Base-by-base conservation (phyloP, 2,888 invertebrate species). In the Anoncus sp. region DNA sequence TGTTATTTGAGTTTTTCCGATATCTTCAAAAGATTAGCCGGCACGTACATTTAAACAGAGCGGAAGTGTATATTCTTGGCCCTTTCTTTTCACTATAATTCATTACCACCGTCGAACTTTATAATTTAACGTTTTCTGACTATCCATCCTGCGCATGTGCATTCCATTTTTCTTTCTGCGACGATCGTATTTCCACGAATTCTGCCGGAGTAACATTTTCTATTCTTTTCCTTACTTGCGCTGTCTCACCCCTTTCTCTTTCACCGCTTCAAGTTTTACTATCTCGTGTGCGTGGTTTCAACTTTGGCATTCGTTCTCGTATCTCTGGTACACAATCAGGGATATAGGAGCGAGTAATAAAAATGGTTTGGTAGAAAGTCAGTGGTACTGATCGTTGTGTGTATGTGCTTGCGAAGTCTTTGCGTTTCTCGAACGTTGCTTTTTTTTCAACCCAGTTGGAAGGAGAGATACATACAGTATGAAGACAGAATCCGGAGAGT, bases 281-380 rank as follows among this genome's bases (percentile, higher is more conserved):
- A 31, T 16, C 31, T 22, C 51, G 22, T 22, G 35, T 57, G 18
- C 35, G 27, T 31, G 53, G 60, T 60, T 51, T 71, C 40, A 74
- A 65, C 70, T 75, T 75, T 75, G 63, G 63, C 63, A 65, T 65
- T 70, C 49, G 63, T 40, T 14, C 31, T 27, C 51, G 27, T 51
- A 22, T 63, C 51, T 49, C n/a, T n/a, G n/a, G 63, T 57, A 10
- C 57, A 73, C 57, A 73, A 73, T 73, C 72, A 73, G 5, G 45
- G 53, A 45, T 35, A 20, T 47, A 20, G 49, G 1, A 7, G 6
- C 14, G 3, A 14, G 12, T 12, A 24, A 3, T 12, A 22, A 7
- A 3, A 24, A 16, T 10, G 62, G 43, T 10, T 18, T 16, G n/a
- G 9, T 4, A 4, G 43, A 66, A 49, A 59, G 57, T 40, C 55